Conservation (phyloP, 2,113 vertebrate genomes). For the Gambusia holbrooki region DNA sequence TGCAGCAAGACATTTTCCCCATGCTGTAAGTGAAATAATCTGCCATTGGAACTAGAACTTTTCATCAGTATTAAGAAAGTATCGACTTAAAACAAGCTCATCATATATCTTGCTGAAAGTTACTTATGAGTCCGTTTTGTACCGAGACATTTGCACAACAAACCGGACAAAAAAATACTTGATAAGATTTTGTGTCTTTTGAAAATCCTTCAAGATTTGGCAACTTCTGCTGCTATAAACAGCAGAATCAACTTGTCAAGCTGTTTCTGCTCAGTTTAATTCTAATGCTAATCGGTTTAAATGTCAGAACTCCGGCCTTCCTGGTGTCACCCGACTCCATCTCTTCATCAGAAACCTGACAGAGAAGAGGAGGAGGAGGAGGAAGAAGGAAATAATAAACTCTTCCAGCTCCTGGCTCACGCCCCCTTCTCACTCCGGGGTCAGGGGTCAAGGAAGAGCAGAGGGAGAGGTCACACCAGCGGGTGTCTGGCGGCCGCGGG, state of each 20-base stretch:
- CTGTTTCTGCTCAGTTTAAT: not conserved
- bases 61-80: too few relatives aligned
- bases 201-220: too few relatives aligned
- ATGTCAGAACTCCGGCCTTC: constrained; percentile 5
- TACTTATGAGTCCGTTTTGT: too few relatives aligned
- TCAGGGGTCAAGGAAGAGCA: constrained; percentile 83
- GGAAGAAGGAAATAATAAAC: constrained; percentile 96
- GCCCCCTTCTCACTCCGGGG: constrained; percentile 84
- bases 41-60: too few relatives aligned
- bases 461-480: constrained; percentile 69
- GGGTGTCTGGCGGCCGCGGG: constrained; percentile 68
- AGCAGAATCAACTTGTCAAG: not conserved
- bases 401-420: constrained; percentile 86
- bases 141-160: too few relatives aligned
- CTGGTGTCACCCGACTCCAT: not conserved
- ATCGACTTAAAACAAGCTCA: too few relatives aligned
- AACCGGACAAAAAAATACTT: too few relatives aligned
- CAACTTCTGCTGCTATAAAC: not conserved
- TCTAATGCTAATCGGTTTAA: not conserved
- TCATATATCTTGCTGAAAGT: too few relatives aligned
- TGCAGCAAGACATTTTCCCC: too few relatives aligned
- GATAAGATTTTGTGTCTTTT: too few relatives aligned
- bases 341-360: constrained; percentile 39
- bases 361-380: constrained; percentile 71
- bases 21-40: too few relatives aligned